Evolutionary conservation across 2,888 invertebrate species (phyloP), one percentile per base, ranked within the genome.

Genomic region (Latrodectus elegans): DNA sequence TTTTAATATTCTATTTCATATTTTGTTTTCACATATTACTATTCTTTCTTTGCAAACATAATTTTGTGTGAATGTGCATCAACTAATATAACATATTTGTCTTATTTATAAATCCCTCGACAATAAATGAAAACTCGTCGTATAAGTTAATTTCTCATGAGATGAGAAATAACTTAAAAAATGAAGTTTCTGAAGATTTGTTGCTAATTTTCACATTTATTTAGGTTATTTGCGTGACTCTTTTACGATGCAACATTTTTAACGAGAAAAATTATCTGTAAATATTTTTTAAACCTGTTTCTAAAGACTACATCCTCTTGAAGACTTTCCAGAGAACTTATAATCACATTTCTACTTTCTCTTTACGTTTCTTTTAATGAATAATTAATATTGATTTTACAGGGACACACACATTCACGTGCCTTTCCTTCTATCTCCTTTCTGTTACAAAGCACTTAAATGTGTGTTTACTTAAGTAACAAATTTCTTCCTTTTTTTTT

Each of bases 341-440:
- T 84, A 84, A 84, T 84, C 84, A 84, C 84, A 84, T 84, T 84
- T 73, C 78, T 52, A 68, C 78, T 79, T 78, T 74, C 74, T 73
- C 38, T 38, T 79, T 84, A 53, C 78, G 38, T 73, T 78, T 79
- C 74, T 73, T 74, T 84, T 84, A 67, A 78, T 60, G 78, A 73
- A 79, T 84, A 84, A 84, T 84, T 84, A 84, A 84, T 82, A 75
- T 82, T 82, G 82, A 82, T 82, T 82, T 82, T 75, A 22, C 67
- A 15, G 67, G 9, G 12, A 22, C 26, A 38, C 38, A 38, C 38
- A 38, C 38, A 38, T 38, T 38, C 15, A 26, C 74, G 55, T 79
- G 70, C 72, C 68, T 67, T 75, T 60, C 52, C 78, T 67, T 65
- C 38, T 55, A 75, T 65, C 77, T 64, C 68, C 79, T 17, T 55